Evolutionary conservation across 2,113 vertebrate species (phyloP).

Genomic region (Pristiophorus japonicus): DNA sequence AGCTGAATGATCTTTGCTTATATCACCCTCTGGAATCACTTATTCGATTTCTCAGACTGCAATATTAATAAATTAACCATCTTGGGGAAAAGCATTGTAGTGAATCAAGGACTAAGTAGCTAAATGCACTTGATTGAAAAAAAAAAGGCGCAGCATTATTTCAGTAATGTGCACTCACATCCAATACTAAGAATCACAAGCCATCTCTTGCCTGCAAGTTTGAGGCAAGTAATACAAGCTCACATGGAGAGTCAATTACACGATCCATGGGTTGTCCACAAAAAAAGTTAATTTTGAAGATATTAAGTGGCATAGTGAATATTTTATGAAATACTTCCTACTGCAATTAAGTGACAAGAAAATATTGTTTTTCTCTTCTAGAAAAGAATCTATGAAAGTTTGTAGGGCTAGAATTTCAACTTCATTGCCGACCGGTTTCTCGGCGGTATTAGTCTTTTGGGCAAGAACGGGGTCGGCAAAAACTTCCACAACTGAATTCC

Average conservation of each 20-base stretch:
- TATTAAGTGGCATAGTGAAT: neutral
- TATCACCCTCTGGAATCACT: neutral
- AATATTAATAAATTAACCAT: neutral
- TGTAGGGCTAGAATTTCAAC: no score
- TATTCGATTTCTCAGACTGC: neutral
- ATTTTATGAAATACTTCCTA: neutral
- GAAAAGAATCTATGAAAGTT: neutral
- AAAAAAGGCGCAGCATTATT: neutral
- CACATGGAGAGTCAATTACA: neutral
- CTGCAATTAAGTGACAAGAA: neutral
- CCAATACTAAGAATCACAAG: neutral
- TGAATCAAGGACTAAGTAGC: neutral
- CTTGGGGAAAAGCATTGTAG: neutral
- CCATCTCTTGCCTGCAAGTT: neutral
- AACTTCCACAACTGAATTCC: no score
- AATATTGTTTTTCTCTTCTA: no score
- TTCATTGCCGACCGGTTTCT: no score
- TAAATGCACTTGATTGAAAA: neutral
- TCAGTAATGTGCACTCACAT: neutral
- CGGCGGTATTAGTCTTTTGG: no score
- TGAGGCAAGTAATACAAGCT: neutral
- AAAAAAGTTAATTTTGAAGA: neutral
- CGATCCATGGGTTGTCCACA: neutral
- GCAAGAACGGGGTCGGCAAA: no score
- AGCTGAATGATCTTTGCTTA: neutral